These are phyloP conservation scores for Axinella damicornis DNA, from an alignment of 37 sponge, comb jelly and placozoan genomes.

Conservation along the genomic window DNA sequence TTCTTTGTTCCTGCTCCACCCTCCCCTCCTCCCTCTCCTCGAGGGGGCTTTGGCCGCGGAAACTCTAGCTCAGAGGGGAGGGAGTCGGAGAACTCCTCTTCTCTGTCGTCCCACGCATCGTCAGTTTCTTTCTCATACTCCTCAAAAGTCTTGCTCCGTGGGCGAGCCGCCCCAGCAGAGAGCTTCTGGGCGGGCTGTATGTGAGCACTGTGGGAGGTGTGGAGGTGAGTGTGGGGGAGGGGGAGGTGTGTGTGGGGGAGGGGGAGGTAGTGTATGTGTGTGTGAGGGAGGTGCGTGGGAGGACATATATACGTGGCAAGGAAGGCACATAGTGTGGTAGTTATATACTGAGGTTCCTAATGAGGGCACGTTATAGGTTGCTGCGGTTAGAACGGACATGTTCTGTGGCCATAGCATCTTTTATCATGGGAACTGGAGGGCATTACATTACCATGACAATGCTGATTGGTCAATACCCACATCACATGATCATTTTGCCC, in stretches of 20 bases:
- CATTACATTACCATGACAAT: no score
- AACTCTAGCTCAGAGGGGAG: constrained; percentile 34
- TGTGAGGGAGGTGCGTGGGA: no score
- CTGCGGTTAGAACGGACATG: no score
- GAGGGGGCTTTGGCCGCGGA: background rate
- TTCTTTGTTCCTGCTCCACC: constrained; percentile 10
- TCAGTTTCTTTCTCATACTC: constrained; percentile 80
- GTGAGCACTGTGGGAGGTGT: background rate
- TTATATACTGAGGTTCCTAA: no score
- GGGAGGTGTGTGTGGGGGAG: background rate
- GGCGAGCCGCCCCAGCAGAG: constrained; percentile 13
- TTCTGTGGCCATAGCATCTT: no score
- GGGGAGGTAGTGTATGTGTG: no score
- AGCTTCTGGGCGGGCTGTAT: background rate
- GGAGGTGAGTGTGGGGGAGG: background rate
- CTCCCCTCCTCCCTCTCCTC: background rate
- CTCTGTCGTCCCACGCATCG: constrained; percentile 86
- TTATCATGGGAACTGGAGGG: no score
- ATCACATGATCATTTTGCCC: no score
- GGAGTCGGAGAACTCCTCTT: constrained; percentile 53
- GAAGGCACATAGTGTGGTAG: no score
- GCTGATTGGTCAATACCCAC: no score
- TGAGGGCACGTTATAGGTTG: no score
- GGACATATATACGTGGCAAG: no score
- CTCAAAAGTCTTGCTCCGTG: constrained; percentile 81